Conservation (phyloP, 2,888 invertebrate genomes). For the Gastracanthus pulcherrimus region DNA sequence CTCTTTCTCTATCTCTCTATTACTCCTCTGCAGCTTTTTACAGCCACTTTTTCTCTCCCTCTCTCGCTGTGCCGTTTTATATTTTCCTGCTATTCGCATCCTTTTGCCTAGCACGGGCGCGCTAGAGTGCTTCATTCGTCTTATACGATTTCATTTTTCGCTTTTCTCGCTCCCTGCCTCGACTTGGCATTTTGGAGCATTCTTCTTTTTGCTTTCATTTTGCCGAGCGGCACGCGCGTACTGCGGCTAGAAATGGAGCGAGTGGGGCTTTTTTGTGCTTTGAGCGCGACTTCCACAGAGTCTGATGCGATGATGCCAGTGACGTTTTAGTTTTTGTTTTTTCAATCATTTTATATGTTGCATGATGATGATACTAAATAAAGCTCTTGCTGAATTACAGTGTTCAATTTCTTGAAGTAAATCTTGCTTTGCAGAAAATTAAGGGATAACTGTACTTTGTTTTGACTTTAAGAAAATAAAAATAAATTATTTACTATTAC, state of each 20-base stretch:
- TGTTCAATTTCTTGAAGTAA: too few species aligned
- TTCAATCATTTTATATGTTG: too few species aligned
- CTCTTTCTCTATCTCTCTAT: neutral
- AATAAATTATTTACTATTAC: too few species aligned
- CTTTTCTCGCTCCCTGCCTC: neutral
- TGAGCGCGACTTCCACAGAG: neutral
- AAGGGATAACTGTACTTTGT: too few species aligned
- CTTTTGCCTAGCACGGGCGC: neutral
- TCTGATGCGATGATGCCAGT: neutral
- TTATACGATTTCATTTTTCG: conserved; percentile 25
- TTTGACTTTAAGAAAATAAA: too few species aligned
- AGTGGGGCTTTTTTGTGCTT: conserved; percentile 28
- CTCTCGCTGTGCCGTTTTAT: neutral
- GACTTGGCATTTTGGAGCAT: neutral
- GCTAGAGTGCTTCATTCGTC: neutral
- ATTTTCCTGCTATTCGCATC: neutral
- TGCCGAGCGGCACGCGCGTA: neutral
- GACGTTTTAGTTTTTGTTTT: too few species aligned
- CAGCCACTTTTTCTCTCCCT: too few species aligned
- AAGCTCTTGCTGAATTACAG: neutral
- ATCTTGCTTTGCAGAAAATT: too few species aligned
- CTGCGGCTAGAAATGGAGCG: conserved; percentile 38
- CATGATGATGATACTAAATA: too few species aligned
- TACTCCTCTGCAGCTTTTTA: neutral
- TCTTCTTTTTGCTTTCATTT: conserved; percentile 9